Evolutionary conservation across 2,888 invertebrate genomes (phyloP).

Genomic region (Halictus quadricinctus): DNA sequence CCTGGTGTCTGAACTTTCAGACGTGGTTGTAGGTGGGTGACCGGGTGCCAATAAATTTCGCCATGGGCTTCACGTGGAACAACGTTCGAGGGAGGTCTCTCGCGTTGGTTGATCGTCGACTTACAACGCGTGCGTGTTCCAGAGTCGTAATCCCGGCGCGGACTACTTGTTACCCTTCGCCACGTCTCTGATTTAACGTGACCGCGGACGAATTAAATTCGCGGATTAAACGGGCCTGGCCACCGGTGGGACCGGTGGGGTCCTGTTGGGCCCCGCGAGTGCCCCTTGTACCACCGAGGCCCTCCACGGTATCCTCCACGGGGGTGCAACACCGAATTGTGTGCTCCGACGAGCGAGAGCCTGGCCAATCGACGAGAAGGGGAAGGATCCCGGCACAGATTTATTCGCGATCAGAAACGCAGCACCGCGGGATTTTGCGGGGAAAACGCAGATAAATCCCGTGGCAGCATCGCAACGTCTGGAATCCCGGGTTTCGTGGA

Average conservation of each 20-base stretch:
- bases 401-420: slow-evolving; percentile 11
- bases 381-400: slow-evolving; percentile 18
- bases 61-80: slow-evolving; percentile 53
- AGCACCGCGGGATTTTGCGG: slow-evolving; percentile 13
- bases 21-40: slow-evolving; percentile 3
- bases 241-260: slow-evolving; percentile 26
- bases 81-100: slow-evolving; percentile 65
- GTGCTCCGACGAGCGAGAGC: neutral
- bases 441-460: slow-evolving; percentile 35
- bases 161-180: slow-evolving; percentile 81
- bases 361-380: neutral
- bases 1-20: neutral
- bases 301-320: neutral
- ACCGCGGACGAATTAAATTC: slow-evolving; percentile 78
- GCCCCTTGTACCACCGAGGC: neutral
- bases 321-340: slow-evolving; percentile 20
- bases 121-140: slow-evolving; percentile 80
- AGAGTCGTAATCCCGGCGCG: slow-evolving; percentile 79
- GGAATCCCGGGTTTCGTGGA: slow-evolving; percentile 18
- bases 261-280: slow-evolving; percentile 50
- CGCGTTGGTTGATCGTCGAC: slow-evolving; percentile 59
- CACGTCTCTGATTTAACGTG: slow-evolving; percentile 80
- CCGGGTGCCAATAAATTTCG: slow-evolving; percentile 65
- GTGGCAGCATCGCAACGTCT: neutral
- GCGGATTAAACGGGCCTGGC: slow-evolving; percentile 57